Evolutionary conservation across 2,113 vertebrate species (phyloP).

Genomic region (Semicossyphus pulcher): DNA sequence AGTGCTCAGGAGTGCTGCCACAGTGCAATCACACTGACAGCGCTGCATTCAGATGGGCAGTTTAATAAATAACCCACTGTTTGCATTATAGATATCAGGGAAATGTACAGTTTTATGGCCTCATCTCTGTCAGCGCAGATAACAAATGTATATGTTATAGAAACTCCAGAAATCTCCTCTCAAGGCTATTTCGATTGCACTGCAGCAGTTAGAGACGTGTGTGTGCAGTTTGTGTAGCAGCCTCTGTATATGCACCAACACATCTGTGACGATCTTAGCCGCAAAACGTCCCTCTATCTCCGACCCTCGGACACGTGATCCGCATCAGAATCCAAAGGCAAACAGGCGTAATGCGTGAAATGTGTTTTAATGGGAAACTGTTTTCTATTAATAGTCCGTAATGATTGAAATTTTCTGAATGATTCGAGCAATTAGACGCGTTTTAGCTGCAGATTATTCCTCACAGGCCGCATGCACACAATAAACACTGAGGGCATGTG

Average conservation of each 20-base stretch:
- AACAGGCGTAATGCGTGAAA: conserved; percentile 61
- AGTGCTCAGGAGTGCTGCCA: conserved; percentile 36
- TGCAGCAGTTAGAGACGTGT: conserved; percentile 27
- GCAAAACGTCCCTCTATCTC: conserved; percentile 4
- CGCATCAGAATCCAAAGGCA: conserved; percentile 33
- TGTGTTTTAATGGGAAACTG: conserved; percentile 66
- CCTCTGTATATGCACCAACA: conserved; percentile 3
- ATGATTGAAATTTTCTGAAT: conserved; percentile 71
- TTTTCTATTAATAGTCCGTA: conserved; percentile 63
- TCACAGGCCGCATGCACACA: conserved; percentile 42
- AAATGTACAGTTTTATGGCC: conserved; percentile 21
- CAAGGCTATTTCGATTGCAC: conserved; percentile 36
- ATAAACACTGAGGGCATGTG: conserved; percentile 10
- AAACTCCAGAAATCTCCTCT: conserved; percentile 47
- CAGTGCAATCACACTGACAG: conserved; percentile 42
- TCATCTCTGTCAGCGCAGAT: conserved; percentile 27
- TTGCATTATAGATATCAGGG: conserved; percentile 55
- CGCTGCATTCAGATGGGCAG: conserved; percentile 53
- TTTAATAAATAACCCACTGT: conserved; percentile 69
- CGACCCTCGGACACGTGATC: conserved; percentile 15
- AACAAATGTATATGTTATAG: conserved; percentile 35
- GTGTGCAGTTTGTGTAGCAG: conserved; percentile 15
- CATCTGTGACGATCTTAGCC: conserved; percentile 3
- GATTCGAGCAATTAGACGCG: conserved; percentile 72
- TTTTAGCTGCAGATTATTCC: conserved; percentile 72